A percentile compares a stretch with the other conserved stretches of the same genome.
Conservation (phyloP, 2,797 vertebrate species). For the Chaetophractus vellerosus region DNA sequence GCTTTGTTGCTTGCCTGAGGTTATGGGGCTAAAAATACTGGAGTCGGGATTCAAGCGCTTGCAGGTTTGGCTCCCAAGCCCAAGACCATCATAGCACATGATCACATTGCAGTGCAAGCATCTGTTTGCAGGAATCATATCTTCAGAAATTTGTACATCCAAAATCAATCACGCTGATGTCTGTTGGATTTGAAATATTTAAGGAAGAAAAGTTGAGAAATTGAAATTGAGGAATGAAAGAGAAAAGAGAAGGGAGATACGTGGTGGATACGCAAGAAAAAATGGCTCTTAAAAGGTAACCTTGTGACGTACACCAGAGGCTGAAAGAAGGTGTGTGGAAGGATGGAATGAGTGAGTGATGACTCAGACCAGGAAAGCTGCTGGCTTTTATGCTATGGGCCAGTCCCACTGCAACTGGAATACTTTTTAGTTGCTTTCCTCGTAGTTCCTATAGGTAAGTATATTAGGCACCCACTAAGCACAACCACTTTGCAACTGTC, state of each 20-base stretch:
- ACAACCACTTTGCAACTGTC: not conserved
- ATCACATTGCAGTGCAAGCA: not conserved
- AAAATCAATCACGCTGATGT: not conserved
- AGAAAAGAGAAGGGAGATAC: not conserved
- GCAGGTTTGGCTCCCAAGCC: not conserved
- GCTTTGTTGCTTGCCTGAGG: not conserved
- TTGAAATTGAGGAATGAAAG: not conserved
- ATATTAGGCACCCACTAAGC: not conserved
- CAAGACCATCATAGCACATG: not conserved
- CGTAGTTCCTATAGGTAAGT: not conserved
- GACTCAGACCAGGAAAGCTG: not conserved
- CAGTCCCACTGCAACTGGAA: too few species aligned
- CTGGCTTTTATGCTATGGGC: not conserved
- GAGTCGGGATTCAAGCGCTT: not conserved
- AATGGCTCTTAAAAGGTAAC: not conserved
- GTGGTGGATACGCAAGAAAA: not conserved
- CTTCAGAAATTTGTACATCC: not conserved
- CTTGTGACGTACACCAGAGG: not conserved
- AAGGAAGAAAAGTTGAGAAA: not conserved
- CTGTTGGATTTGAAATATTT: constrained; percentile 11
- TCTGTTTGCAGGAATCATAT: not conserved
- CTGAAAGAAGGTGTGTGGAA: not conserved
- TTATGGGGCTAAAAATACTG: not conserved
- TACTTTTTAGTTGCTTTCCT: not conserved
- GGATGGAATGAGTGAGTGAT: not conserved